phyloP scores from a whole-genome alignment of 2,113 vertebrate genomes.

The Bettongia penicillata region DNA sequence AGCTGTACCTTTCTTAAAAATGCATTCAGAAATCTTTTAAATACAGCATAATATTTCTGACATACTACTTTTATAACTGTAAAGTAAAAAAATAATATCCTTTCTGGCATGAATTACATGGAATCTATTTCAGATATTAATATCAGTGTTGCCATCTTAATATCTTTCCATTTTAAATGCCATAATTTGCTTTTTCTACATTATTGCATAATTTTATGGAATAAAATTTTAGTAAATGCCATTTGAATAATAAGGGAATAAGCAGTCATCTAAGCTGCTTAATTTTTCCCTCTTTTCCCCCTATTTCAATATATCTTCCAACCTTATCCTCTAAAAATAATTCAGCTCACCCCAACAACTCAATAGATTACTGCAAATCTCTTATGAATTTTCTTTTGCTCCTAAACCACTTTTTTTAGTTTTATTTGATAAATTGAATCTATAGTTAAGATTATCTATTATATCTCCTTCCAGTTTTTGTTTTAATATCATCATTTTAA shows the following conservation, averaged over 20 bases:
- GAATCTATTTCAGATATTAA: constrained; percentile 53
- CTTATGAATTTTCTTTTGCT: constrained; percentile 55
- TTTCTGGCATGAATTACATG: constrained; percentile 44
- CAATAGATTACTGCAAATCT: constrained; percentile 45
- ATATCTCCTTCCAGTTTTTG: constrained; percentile 26
- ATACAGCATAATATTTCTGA: constrained; percentile 29
- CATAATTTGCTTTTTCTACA: constrained; percentile 38
- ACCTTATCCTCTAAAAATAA: constrained; percentile 63
- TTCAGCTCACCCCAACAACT: constrained; percentile 45
- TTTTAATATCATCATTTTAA: constrained; percentile 42
- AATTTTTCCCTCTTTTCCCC: constrained; percentile 61
- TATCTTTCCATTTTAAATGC: constrained; percentile 29
- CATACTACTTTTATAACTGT: constrained; percentile 5
- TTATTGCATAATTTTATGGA: background rate
- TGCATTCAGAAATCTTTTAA: constrained; percentile 49
- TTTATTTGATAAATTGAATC: background rate
- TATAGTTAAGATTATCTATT: constrained; percentile 33
- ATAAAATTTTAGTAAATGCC: constrained; percentile 38
- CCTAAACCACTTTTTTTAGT: constrained; percentile 43
- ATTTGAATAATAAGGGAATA: constrained; percentile 47
- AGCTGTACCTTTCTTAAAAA: constrained; percentile 49
- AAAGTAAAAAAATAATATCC: constrained; percentile 55
- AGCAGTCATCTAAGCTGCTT: constrained; percentile 49
- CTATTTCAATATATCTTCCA: constrained; percentile 56
- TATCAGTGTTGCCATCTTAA: constrained; percentile 51